Percentiles rank a stretch among this genome's conserved stretches.
Evolutionary conservation across 2,113 vertebrate species (phyloP).

Genomic region (Tylochromis polylepis): DNA sequence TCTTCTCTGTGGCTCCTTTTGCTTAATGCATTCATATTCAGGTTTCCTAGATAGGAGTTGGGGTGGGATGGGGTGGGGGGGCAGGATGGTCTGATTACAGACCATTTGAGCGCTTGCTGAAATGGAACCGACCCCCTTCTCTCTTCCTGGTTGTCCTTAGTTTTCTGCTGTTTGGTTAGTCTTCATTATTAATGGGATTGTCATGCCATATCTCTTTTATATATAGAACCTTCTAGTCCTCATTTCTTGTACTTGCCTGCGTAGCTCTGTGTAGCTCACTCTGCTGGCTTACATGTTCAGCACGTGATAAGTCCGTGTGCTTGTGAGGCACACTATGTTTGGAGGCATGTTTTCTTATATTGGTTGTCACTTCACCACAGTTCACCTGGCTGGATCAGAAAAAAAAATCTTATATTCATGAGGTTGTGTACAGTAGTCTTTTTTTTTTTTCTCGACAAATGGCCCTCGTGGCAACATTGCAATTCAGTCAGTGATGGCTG

Average conservation of each 20-base stretch:
- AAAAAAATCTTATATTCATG: constrained; percentile 64
- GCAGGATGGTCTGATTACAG: constrained; percentile 26
- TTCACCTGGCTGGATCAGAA: constrained; percentile 49
- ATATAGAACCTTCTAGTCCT: not conserved
- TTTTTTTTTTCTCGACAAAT: constrained; percentile 14
- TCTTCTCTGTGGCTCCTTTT: constrained; percentile 51
- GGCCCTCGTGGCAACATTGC: constrained; percentile 35
- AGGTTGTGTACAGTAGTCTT: constrained; percentile 28
- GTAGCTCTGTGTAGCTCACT: not conserved
- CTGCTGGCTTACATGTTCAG: constrained; percentile 3
- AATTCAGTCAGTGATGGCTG: constrained; percentile 40
- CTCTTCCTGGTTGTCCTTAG: constrained; percentile 1
- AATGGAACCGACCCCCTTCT: not conserved
- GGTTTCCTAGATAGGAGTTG: constrained; percentile 7
- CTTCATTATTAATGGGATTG: constrained; percentile 35
- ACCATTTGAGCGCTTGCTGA: constrained; percentile 13
- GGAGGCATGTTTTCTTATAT: constrained; percentile 11
- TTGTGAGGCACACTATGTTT: constrained; percentile 16
- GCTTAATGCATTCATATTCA: constrained; percentile 58
- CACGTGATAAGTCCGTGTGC: constrained; percentile 13
- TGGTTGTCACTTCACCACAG: constrained; percentile 29
- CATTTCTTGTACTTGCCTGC: not conserved
- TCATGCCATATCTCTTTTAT: not conserved
- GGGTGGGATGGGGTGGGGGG: not conserved
- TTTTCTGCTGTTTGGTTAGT: constrained; percentile 34